phyloP scores from a whole-genome alignment of 2,888 invertebrate species.

The Orthosia cruda region DNA sequence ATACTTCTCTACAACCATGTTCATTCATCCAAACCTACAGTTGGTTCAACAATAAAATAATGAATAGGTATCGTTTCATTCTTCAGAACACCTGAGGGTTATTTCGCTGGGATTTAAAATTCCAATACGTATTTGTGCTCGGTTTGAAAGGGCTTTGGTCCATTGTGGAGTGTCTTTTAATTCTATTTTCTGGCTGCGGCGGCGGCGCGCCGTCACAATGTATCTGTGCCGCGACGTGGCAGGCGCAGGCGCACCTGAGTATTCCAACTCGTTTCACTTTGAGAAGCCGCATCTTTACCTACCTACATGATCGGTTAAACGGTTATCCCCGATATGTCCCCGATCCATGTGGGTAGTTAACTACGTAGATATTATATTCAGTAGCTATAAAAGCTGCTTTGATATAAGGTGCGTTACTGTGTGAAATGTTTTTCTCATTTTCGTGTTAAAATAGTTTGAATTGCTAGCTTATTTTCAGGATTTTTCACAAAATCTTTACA shows the following conservation, averaged over 20 bases:
- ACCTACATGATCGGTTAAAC: slow-evolving; percentile 61
- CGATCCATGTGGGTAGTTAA: slow-evolving; percentile 28
- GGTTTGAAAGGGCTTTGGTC: slow-evolving; percentile 82
- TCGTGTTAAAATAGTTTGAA: not conserved
- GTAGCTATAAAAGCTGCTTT: not conserved
- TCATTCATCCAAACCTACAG: slow-evolving; percentile 40
- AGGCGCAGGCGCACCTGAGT: slow-evolving; percentile 86
- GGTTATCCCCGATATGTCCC: slow-evolving; percentile 54
- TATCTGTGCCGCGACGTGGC: slow-evolving; percentile 74
- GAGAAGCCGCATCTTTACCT: slow-evolving; percentile 79
- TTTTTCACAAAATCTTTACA: not conserved
- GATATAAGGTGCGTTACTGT: not conserved
- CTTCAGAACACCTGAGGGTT: slow-evolving; percentile 75
- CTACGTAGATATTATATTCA: slow-evolving; percentile 1
- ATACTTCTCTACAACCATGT: not conserved
- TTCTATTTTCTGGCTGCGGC: slow-evolving; percentile 83
- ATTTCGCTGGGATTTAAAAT: slow-evolving; percentile 77
- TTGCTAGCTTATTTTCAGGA: not conserved
- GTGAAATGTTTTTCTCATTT: not conserved
- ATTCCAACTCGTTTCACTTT: slow-evolving; percentile 85
- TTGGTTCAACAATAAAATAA: slow-evolving; percentile 58
- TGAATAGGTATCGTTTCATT: slow-evolving; percentile 62
- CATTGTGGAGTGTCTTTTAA: slow-evolving; percentile 88
- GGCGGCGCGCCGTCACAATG: slow-evolving; percentile 81
- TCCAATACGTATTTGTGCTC: slow-evolving; percentile 83